Evolutionary conservation across 2,797 vertebrate species (phyloP).

Genomic region (Propithecus deckenii): DNA sequence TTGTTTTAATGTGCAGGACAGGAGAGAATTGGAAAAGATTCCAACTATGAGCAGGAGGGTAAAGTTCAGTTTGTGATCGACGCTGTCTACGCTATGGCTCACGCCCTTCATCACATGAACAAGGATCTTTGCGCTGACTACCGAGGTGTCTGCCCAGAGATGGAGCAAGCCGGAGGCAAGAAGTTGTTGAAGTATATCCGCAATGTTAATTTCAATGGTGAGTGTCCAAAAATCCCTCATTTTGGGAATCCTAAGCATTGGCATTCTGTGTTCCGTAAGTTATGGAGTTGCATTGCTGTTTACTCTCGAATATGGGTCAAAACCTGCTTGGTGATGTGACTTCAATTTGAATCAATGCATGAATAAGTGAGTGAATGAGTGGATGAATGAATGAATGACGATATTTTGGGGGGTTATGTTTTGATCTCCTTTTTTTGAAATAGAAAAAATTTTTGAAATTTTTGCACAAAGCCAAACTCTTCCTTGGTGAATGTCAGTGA

Average conservation of each 20-base stretch:
- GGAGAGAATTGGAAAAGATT: conserved; percentile 96
- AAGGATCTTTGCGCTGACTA: conserved; percentile 94
- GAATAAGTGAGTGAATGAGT: neutral
- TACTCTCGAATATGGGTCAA: neutral
- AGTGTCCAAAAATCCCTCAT: conserved; percentile 74
- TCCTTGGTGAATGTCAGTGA: neutral
- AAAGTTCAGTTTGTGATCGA: conserved; percentile 99
- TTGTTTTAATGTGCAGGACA: conserved; percentile 88
- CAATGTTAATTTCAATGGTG: conserved; percentile 96
- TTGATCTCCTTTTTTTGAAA: neutral
- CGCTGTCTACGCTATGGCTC: conserved; percentile 97
- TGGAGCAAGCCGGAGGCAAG: conserved; percentile 95
- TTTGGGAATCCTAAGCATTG: neutral
- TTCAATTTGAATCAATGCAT: neutral
- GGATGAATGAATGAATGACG: neutral
- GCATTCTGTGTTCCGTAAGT: neutral
- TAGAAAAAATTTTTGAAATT: no score
- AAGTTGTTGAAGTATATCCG: conserved; percentile 96
- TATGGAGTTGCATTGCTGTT: neutral
- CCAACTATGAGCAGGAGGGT: conserved; percentile 97
- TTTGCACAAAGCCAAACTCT: neutral
- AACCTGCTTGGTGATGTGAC: neutral
- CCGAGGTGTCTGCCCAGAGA: conserved; percentile 92
- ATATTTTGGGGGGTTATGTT: neutral
- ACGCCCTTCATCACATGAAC: conserved; percentile 97